These are phyloP conservation scores for Pandemis cinnamomeana DNA, from an alignment of 2,888 invertebrate species.

Conservation along the genomic window DNA sequence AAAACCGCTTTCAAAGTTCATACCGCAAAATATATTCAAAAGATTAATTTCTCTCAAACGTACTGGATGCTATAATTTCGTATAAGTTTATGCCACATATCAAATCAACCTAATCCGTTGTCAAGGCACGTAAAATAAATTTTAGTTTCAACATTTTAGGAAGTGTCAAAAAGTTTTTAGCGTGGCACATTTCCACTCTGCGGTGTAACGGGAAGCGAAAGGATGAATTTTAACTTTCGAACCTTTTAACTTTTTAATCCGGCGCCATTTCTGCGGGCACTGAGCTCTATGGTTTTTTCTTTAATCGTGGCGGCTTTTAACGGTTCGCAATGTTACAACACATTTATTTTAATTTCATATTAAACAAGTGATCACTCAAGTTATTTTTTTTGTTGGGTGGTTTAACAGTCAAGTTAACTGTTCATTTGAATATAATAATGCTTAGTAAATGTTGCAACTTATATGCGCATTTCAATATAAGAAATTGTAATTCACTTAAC, in stretches of 20 bases:
- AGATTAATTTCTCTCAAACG: not conserved
- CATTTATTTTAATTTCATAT: not conserved
- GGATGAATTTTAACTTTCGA: not conserved
- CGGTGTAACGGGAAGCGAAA: not conserved
- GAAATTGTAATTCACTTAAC: no score
- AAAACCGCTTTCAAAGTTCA: no score
- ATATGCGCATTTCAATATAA: not conserved
- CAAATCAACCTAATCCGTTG: not conserved
- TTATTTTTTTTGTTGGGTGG: not conserved
- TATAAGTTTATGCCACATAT: not conserved
- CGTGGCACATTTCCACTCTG: conserved; percentile 1
- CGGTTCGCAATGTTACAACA: not conserved
- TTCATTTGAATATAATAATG: not conserved
- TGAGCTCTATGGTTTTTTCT: not conserved
- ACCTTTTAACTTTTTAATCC: not conserved
- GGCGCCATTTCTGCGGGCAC: not conserved
- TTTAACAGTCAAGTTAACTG: not conserved
- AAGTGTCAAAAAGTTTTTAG: not conserved
- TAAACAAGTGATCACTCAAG: not conserved
- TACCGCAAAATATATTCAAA: no score
- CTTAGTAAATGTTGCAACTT: not conserved
- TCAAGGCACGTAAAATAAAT: conserved; percentile 1
- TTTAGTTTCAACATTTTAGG: conserved; percentile 10
- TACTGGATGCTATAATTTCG: not conserved
- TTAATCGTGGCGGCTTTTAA: not conserved